A percentile compares a stretch with the other conserved stretches of the same genome.
These are phyloP conservation scores for Sylvia atricapilla DNA, from an alignment of 2,113 vertebrate species.

Conservation along the genomic window DNA sequence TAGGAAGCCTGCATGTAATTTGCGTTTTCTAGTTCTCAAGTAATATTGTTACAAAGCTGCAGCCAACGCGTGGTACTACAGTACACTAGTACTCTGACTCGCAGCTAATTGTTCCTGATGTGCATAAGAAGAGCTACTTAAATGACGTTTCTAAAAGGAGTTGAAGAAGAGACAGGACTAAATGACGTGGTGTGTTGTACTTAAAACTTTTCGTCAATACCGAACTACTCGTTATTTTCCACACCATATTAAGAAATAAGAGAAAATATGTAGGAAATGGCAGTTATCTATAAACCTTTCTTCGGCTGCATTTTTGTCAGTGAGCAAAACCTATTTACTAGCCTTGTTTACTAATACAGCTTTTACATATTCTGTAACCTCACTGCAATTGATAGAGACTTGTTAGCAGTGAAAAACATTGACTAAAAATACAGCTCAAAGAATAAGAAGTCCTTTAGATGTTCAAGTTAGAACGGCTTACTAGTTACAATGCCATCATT, in stretches of 20 bases:
- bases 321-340: not conserved
- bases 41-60: not conserved
- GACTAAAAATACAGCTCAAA: not conserved
- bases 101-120: not conserved
- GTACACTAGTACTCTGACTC: not conserved
- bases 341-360: not conserved
- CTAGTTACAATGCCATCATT: not conserved
- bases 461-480: not conserved
- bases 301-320: not conserved
- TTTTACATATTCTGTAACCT: not conserved
- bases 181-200: not conserved
- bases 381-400: not conserved
- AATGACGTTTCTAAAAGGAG: not conserved
- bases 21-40: not conserved
- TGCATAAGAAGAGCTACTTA: not conserved
- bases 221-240: not conserved
- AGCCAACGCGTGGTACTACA: not conserved
- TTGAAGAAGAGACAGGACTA: not conserved
- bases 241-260: not conserved
- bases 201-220: not conserved
- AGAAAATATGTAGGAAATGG: not conserved
- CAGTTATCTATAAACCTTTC: not conserved
- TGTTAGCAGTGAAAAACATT: not conserved
- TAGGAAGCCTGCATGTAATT: not conserved
- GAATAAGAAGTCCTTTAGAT: not conserved